Percentiles rank a stretch among this genome's conserved stretches.
These are phyloP conservation scores for Hypselothyrea guttata DNA, from an alignment of 2,888 invertebrate species.

Conservation along the genomic window DNA sequence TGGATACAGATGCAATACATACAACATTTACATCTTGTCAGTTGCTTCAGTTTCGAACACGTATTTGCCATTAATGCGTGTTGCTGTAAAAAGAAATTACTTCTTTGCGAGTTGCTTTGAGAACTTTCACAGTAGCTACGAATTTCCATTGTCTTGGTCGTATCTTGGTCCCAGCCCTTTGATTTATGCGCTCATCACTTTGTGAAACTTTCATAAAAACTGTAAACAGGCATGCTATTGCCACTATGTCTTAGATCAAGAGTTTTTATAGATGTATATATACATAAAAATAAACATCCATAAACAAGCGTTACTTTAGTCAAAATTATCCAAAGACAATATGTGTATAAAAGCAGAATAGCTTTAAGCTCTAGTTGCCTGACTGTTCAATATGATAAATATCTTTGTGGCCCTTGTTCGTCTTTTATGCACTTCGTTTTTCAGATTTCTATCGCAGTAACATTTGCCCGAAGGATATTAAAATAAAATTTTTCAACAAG, in stretches of 20 bases:
- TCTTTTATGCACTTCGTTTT: too few relatives aligned
- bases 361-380: too few relatives aligned
- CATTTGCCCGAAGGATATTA: too few relatives aligned
- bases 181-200: neutral
- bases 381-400: too few relatives aligned
- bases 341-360: too few relatives aligned
- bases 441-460: too few relatives aligned
- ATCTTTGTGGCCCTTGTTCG: too few relatives aligned
- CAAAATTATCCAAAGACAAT: too few relatives aligned
- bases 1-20: neutral
- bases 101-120: constrained; percentile 26
- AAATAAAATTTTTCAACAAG: too few relatives aligned
- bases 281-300: neutral
- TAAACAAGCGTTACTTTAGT: neutral
- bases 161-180: constrained; percentile 12
- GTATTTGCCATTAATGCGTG: constrained; percentile 25
- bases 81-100: constrained; percentile 12
- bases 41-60: constrained; percentile 7
- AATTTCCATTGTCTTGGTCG: constrained; percentile 6
- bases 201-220: constrained; percentile 50
- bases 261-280: neutral
- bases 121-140: constrained; percentile 62
- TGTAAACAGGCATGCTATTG: constrained; percentile 24
- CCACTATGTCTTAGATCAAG: constrained; percentile 16
- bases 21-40: neutral